These are phyloP conservation scores for Pocillopora verrucosa DNA, from an alignment of 64 coral and sea anemone genomes.

Conservation along the genomic window DNA sequence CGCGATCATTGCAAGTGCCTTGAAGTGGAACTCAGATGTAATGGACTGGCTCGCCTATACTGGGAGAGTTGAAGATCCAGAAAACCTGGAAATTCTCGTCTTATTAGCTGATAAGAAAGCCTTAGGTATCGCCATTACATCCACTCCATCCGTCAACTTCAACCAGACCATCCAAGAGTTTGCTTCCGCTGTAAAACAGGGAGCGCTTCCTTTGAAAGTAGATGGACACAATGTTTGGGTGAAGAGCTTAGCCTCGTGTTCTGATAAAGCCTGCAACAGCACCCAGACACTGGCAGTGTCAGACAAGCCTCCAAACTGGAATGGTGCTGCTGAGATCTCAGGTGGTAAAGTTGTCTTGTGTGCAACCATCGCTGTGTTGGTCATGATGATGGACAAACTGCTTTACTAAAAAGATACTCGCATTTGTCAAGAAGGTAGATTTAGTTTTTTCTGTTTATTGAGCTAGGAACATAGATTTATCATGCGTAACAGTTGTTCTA, in stretches of 20 bases:
- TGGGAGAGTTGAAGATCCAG: background rate
- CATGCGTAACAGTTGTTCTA: too few species aligned
- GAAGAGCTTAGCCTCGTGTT: constrained; percentile 39
- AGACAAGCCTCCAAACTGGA: too few species aligned
- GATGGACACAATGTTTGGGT: constrained; percentile 56
- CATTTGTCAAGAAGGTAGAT: too few species aligned
- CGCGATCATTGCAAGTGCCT: background rate
- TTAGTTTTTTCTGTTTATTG: too few species aligned
- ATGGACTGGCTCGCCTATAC: constrained; percentile 52
- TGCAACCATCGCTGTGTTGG: too few species aligned
- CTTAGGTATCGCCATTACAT: background rate
- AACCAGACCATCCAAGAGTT: constrained; percentile 36
- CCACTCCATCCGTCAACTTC: background rate
- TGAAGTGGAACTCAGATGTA: constrained; percentile 29
- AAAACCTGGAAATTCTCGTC: constrained; percentile 23
- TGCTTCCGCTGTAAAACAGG: constrained; percentile 33
- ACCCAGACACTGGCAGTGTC: background rate
- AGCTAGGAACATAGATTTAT: too few species aligned
- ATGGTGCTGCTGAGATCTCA: too few species aligned
- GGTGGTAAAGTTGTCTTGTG: too few species aligned
- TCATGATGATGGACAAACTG: too few species aligned
- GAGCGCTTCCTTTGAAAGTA: constrained; percentile 41
- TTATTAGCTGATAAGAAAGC: constrained; percentile 68
- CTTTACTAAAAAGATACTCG: too few species aligned
- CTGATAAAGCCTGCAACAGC: constrained; percentile 45